Conservation (phyloP, 35 echinoderm and acorn worm genomes). For the Chiridota heheva region DNA sequence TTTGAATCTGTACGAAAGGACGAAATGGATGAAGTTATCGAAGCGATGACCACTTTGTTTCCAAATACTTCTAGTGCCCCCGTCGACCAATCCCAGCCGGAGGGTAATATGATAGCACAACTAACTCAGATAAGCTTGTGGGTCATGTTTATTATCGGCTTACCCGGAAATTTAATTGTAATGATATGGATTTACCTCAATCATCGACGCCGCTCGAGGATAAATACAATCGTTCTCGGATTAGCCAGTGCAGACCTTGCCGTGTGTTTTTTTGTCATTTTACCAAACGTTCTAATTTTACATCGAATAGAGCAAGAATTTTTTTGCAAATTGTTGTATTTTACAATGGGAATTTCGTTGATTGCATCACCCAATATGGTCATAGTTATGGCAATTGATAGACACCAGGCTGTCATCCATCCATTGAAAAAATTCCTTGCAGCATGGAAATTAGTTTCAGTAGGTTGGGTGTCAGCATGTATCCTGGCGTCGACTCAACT, state of each 20-base stretch:
- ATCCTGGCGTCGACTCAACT: slow-evolving; percentile 69
- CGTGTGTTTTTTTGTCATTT: slow-evolving; percentile 78
- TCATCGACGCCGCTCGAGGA: slow-evolving; percentile 59
- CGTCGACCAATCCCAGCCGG: too few species aligned
- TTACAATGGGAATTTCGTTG: slow-evolving; percentile 54
- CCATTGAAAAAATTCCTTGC: slow-evolving; percentile 74
- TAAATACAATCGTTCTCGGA: slow-evolving; percentile 78
- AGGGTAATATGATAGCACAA: too few species aligned
- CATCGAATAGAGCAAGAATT: slow-evolving; percentile 37
- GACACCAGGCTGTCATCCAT: slow-evolving; percentile 76
- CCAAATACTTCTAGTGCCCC: too few species aligned
- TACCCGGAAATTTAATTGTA: slow-evolving; percentile 71
- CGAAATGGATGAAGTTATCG: too few species aligned
- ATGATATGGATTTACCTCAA: slow-evolving; percentile 82
- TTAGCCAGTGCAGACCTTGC: slow-evolving; percentile 79
- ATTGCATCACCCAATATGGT: slow-evolving; percentile 82
- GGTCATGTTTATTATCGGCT: slow-evolving; percentile 70
- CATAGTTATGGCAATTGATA: slow-evolving; percentile 71
- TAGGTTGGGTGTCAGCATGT: slow-evolving; percentile 57
- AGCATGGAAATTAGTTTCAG: slow-evolving; percentile 71
- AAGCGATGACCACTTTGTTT: too few species aligned
- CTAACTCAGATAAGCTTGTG: slow-evolving; percentile 45
- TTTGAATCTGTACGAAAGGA: too few species aligned
- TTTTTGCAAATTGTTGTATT: slow-evolving; percentile 79
- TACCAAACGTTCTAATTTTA: slow-evolving; percentile 49